Evolutionary conservation across 2,113 vertebrate genomes (phyloP), one percentile per base, ranked within the genome.

Genomic region (Salminus brasiliensis): DNA sequence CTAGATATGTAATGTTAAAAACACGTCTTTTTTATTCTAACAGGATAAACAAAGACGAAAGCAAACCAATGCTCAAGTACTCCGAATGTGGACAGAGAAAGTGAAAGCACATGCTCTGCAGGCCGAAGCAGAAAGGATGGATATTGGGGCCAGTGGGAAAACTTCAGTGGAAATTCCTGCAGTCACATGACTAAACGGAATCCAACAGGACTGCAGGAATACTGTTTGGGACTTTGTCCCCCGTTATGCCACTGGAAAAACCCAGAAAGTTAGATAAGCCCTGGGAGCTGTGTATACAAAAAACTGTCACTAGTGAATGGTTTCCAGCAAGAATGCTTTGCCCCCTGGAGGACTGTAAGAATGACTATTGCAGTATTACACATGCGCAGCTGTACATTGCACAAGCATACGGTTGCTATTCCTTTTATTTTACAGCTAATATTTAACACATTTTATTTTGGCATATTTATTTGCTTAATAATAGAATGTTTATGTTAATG

Each of bases 1-100:
- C n/a, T n/a, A n/a, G n/a, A n/a, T n/a, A n/a, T n/a, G n/a, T n/a
- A n/a, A n/a, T 55, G 66, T 77, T 30, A 57, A 77, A 25, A 36
- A 78, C 73, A 18, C 21, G 15, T 60, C 73, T 79, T 5, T 65
- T 59, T 49, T 45, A 0, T 34, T 25, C 16, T 5, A 53, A 80
- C 82, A 81, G 82, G 27, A 30, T 29, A 34, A 84, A 77, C 39
- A 60, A 4, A 41, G 79, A 76, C 3, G 39, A 23, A n/a, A 67
- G 23, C 1, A 78, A 21, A 49, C 0, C 0, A 8, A 43, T 25
- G 0, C 2, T 81, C 23, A 80, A 70, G 62, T 13, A 36, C 0
- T 67, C 29, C 1, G 45, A 74, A 25, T 84, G 82, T 29, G 9
- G 0, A 43, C 15, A 23, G 13, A 25, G 78, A 72, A 49, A 74